Evolutionary conservation across 2,888 invertebrate genomes (phyloP).

Genomic region (Criorhina ranunculi): DNA sequence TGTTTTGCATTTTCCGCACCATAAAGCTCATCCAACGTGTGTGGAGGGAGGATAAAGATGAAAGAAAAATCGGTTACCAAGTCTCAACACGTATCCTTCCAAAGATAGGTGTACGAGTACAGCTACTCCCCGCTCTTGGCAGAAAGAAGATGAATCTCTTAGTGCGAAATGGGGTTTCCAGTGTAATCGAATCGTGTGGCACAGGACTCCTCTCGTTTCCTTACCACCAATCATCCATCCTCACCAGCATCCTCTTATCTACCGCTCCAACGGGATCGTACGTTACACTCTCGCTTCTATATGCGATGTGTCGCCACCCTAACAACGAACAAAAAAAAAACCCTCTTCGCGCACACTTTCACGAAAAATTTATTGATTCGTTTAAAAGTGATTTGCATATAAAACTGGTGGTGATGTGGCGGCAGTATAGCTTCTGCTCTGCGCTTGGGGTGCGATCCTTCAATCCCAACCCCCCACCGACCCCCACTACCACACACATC

Average conservation of each 20-base stretch:
- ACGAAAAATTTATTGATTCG: slow-evolving; percentile 75
- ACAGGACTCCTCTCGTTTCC: slow-evolving; percentile 55
- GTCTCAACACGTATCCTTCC: slow-evolving; percentile 66
- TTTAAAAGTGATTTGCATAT: slow-evolving; percentile 77
- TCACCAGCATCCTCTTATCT: slow-evolving; percentile 24
- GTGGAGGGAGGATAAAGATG: slow-evolving; percentile 16
- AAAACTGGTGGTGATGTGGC: slow-evolving; percentile 70
- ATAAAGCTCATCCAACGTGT: slow-evolving; percentile 52
- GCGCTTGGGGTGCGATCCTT: slow-evolving; percentile 32
- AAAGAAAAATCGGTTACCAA: slow-evolving; percentile 64
- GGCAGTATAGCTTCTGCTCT: slow-evolving; percentile 23
- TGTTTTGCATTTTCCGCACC: slow-evolving; percentile 73
- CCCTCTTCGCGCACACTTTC: slow-evolving; percentile 37
- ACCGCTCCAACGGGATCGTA: slow-evolving; percentile 46
- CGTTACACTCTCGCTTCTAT: slow-evolving; percentile 28
- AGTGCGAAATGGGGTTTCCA: slow-evolving; percentile 61
- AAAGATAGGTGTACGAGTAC: slow-evolving; percentile 38
- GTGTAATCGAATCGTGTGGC: slow-evolving; percentile 73
- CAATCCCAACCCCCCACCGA: slow-evolving; percentile 4
- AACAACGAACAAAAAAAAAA: background rate
- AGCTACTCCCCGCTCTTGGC: background rate
- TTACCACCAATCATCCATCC: slow-evolving; percentile 54
- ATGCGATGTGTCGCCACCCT: slow-evolving; percentile 20
- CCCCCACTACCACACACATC: slow-evolving; percentile 15
- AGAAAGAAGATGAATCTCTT: slow-evolving; percentile 66